Percentiles rank a stretch among this genome's conserved stretches.
Conservation (phyloP, 1,140 invertebrate genomes). For the Tachypleus tridentatus region DNA sequence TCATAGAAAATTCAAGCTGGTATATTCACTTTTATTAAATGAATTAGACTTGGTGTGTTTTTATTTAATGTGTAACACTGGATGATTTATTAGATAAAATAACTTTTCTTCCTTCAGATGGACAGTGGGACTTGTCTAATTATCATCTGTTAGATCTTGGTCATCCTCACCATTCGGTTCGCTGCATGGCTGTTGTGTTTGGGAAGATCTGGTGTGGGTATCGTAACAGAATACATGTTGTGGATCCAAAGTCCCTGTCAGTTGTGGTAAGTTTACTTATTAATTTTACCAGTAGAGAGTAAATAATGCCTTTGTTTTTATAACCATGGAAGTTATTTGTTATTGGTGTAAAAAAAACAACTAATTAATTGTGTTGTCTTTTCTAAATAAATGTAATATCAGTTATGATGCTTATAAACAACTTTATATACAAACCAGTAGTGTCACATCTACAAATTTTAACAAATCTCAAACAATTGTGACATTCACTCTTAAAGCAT, state of each 20-base stretch:
- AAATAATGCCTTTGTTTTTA: constrained; percentile 40
- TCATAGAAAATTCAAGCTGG: not conserved
- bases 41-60: not conserved
- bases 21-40: not conserved
- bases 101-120: constrained; percentile 44
- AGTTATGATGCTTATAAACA: no score
- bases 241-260: constrained; percentile 77
- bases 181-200: constrained; percentile 68
- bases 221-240: constrained; percentile 87
- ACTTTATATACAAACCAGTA: no score
- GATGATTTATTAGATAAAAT: not conserved
- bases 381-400: no score
- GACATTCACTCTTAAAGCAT: no score
- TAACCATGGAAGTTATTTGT: no score
- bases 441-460: no score
- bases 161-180: constrained; percentile 73
- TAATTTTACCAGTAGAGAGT: no score
- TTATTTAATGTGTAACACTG: not conserved
- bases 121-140: constrained; percentile 84
- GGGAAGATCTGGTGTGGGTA: constrained; percentile 96
- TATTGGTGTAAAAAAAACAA: no score
- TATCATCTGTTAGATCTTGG: constrained; percentile 88
- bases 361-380: no score
- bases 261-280: constrained; percentile 38
- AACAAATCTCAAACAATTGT: no score